These are phyloP conservation scores for Bubo scandiacus DNA, from an alignment of 2,113 vertebrate species.

Conservation along the genomic window DNA sequence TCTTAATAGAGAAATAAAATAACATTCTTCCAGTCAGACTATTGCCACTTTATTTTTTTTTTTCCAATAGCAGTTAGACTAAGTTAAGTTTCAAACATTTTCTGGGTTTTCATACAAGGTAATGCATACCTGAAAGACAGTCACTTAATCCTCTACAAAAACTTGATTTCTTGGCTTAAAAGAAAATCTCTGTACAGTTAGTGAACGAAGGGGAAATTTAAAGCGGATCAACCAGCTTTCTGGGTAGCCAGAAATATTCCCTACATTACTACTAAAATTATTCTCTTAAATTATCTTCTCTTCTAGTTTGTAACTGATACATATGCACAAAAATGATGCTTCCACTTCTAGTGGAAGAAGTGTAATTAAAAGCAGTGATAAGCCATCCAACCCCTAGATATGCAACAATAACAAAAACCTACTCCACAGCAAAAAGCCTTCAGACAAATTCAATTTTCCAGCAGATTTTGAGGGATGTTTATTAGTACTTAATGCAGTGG, in stretches of 20 bases:
- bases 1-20: background rate
- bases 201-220: background rate
- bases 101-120: background rate
- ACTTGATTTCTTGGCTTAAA: background rate
- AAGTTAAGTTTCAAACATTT: background rate
- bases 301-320: background rate
- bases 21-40: background rate
- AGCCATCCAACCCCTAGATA: background rate
- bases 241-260: background rate
- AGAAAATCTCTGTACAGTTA: background rate
- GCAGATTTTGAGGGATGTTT: background rate
- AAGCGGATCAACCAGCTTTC: background rate
- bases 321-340: background rate
- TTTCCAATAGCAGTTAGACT: background rate
- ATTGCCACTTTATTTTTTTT: background rate
- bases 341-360: background rate
- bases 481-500: background rate
- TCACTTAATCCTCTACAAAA: background rate
- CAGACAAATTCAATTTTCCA: background rate
- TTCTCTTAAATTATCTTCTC: background rate
- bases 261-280: background rate
- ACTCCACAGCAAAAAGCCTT: background rate
- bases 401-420: background rate
- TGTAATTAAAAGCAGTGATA: background rate
- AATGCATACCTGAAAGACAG: background rate